Conservation (phyloP, 2,797 vertebrate species). For the Myripristis jacobus region DNA sequence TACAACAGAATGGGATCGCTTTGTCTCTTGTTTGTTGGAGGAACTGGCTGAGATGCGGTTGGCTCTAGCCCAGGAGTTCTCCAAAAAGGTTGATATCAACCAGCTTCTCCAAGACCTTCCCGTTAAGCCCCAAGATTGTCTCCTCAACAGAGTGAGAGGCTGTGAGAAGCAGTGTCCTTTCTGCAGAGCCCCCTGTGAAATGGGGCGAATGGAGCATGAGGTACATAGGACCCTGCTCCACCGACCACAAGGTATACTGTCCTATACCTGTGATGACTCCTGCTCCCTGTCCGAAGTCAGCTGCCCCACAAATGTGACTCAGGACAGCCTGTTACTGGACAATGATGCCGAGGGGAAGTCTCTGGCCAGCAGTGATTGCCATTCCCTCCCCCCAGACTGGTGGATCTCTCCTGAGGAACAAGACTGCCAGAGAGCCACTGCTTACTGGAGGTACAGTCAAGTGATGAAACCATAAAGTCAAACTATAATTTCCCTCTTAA, state of each 20-base stretch:
- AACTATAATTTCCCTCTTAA: background rate
- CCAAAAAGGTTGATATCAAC: conserved; percentile 43
- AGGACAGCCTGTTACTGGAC: conserved; percentile 35
- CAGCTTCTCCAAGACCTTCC: conserved; percentile 68
- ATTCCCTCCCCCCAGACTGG: conserved; percentile 67
- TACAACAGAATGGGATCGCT: conserved; percentile 68
- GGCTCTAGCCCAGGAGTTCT: conserved; percentile 70
- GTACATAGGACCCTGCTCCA: conserved; percentile 75
- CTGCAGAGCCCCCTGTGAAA: conserved; percentile 78
- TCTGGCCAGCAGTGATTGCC: conserved; percentile 50
- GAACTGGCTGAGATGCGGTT: conserved; percentile 66
- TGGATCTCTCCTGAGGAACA: conserved; percentile 48
- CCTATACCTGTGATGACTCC: conserved; percentile 42
- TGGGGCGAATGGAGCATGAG: conserved; percentile 60
- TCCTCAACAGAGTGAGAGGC: conserved; percentile 73
- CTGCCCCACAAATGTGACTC: conserved; percentile 40
- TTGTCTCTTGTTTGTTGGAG: conserved; percentile 71
- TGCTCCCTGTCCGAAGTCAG: conserved; percentile 38
- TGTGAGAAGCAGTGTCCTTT: conserved; percentile 78
- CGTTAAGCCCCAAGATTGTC: conserved; percentile 64
- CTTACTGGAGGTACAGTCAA: conserved; percentile 78
- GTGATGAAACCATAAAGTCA: background rate
- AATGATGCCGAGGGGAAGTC: conserved; percentile 30
- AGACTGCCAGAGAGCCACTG: conserved; percentile 25
- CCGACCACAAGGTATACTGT: conserved; percentile 73